Conservation (phyloP, 2,888 invertebrate species). For the Nomada fucata region DNA sequence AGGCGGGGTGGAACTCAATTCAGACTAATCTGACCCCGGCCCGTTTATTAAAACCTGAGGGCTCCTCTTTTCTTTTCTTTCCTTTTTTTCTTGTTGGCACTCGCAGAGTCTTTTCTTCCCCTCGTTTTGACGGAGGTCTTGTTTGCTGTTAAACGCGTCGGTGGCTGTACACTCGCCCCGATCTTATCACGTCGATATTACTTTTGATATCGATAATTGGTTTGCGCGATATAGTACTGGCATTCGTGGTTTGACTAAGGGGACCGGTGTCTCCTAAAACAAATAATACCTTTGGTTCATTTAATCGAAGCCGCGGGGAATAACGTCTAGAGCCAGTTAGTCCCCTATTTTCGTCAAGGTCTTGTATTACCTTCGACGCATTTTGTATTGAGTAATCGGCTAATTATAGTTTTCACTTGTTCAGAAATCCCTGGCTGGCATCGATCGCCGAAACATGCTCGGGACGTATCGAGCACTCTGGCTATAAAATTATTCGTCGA, state of each 20-base stretch:
- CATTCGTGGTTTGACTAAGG: background rate
- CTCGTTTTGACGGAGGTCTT: background rate
- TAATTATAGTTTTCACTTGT: constrained; percentile 76
- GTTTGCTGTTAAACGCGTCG: constrained; percentile 5
- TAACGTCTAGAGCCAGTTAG: constrained; percentile 43
- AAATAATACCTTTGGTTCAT: background rate
- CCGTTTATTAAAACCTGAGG: constrained; percentile 66
- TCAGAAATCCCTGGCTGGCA: constrained; percentile 66
- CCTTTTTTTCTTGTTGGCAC: background rate
- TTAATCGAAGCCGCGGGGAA: constrained; percentile 30
- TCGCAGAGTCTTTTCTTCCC: background rate
- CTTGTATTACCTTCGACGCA: constrained; percentile 75
- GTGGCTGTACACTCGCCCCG: too few relatives aligned
- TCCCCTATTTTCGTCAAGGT: constrained; percentile 73
- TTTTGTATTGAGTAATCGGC: constrained; percentile 77
- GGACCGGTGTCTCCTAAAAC: background rate
- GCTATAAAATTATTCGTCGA: constrained; percentile 2
- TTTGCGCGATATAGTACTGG: too few relatives aligned
- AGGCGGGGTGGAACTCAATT: constrained; percentile 73
- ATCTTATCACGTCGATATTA: too few relatives aligned
- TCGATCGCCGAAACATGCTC: constrained; percentile 51
- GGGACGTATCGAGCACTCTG: constrained; percentile 18
- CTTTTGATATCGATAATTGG: too few relatives aligned
- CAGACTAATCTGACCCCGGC: constrained; percentile 76
- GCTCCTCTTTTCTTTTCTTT: constrained; percentile 42